Evolutionary conservation across 2,113 vertebrate genomes (phyloP).

Genomic region (Procavia capensis): DNA sequence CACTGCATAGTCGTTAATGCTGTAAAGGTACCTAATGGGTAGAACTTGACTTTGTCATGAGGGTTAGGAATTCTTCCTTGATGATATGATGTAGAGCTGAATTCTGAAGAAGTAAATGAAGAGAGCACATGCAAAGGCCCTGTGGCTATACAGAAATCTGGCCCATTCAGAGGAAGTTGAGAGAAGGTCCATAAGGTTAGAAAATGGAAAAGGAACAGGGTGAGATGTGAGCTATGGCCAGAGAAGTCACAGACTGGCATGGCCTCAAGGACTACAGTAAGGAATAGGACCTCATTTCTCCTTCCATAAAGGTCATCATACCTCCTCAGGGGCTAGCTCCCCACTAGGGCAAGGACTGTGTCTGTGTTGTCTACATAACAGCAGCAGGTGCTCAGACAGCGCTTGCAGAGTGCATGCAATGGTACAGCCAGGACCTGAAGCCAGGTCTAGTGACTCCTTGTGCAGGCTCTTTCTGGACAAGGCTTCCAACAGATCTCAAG

Average conservation of each 20-base stretch:
- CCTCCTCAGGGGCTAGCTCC: not conserved
- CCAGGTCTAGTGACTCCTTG: not conserved
- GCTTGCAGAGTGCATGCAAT: not conserved
- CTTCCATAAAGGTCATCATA: not conserved
- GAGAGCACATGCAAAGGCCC: not conserved
- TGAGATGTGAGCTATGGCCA: too few relatives aligned
- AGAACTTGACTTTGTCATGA: not conserved
- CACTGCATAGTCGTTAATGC: not conserved
- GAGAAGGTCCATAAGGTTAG: not conserved
- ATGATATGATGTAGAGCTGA: not conserved
- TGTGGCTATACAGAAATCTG: not conserved
- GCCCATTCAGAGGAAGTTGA: not conserved
- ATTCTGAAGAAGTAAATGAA: not conserved
- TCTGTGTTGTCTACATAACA: not conserved
- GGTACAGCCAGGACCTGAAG: not conserved
- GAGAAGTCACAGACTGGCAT: not conserved
- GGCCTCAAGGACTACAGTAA: not conserved
- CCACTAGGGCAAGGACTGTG: not conserved
- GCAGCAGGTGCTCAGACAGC: not conserved
- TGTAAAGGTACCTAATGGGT: not conserved
- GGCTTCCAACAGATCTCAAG: not conserved
- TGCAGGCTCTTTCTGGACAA: not conserved
- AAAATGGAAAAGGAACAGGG: not conserved
- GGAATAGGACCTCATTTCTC: not conserved
- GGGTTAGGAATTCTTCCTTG: not conserved